phyloP scores from a whole-genome alignment of 2,113 vertebrate species.

The Chlorodrepanis virens region DNA sequence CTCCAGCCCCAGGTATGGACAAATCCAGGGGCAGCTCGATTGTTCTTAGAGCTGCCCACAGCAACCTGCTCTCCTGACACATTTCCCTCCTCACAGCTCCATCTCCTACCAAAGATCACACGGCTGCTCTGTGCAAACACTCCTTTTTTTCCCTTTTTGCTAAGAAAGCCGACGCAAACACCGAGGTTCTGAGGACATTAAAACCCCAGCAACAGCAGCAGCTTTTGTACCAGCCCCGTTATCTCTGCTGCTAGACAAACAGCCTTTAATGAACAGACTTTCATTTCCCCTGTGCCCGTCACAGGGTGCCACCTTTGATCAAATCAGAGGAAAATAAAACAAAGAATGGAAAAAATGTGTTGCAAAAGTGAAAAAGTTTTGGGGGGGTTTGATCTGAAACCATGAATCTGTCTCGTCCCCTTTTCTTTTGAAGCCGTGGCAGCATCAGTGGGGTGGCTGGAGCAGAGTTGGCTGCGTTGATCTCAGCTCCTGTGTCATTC shows the following conservation, averaged over 20 bases:
- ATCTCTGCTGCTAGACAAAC: background rate
- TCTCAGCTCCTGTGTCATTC: background rate
- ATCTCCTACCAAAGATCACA: background rate
- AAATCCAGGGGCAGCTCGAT: background rate
- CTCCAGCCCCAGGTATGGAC: fast-evolving
- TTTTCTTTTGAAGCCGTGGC: background rate
- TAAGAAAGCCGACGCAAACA: background rate
- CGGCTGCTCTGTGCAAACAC: background rate
- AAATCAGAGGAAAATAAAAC: background rate
- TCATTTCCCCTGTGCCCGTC: background rate
- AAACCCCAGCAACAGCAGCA: background rate
- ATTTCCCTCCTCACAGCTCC: background rate
- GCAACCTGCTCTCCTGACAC: background rate
- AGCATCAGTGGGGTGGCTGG: fast-evolving
- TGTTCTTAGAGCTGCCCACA: background rate
- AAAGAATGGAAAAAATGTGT: background rate
- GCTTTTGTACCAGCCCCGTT: background rate
- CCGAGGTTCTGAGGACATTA: background rate
- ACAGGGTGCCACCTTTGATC: background rate
- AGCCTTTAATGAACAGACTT: background rate
- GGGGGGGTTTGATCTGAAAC: background rate
- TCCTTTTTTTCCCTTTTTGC: background rate
- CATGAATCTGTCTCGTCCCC: background rate
- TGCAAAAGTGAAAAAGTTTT: background rate
- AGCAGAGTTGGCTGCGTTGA: fast-evolving